Conservation (phyloP, 2,113 vertebrate genomes). For the Emberiza fucata region DNA sequence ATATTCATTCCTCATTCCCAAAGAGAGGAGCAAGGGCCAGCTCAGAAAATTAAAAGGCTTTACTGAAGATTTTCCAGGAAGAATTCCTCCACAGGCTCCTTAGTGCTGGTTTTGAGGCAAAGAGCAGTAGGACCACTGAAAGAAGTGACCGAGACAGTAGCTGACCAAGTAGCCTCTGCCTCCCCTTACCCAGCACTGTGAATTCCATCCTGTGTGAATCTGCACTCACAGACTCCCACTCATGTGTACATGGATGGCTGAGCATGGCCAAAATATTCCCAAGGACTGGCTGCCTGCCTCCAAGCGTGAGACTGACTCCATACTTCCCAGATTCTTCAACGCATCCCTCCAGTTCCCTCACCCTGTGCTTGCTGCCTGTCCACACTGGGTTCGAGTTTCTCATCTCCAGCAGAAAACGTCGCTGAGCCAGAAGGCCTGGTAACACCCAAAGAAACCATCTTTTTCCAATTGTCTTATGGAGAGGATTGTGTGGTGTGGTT, state of each 20-base stretch:
- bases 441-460: neutral
- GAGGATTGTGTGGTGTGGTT: neutral
- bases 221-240: neutral
- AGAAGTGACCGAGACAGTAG: neutral
- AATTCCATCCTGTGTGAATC: neutral
- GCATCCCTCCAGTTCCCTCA: neutral
- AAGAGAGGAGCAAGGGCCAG: neutral
- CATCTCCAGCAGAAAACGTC: neutral
- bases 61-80: neutral
- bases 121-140: neutral
- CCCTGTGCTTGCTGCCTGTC: neutral
- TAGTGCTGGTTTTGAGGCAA: neutral
- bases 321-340: neutral
- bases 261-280: neutral
- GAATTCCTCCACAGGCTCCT: neutral
- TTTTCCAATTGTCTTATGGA: neutral
- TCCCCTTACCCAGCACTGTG: neutral
- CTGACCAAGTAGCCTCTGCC: neutral
- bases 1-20: neutral
- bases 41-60: constrained; percentile 16
- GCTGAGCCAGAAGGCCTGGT: neutral
- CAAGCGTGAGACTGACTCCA: neutral
- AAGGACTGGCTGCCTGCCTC: neutral
- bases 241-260: neutral
- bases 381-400: fast-evolving